A percentile compares a stretch with the other conserved stretches of the same genome.
Conservation (phyloP, 2,113 vertebrate species). For the Grantiella picta region DNA sequence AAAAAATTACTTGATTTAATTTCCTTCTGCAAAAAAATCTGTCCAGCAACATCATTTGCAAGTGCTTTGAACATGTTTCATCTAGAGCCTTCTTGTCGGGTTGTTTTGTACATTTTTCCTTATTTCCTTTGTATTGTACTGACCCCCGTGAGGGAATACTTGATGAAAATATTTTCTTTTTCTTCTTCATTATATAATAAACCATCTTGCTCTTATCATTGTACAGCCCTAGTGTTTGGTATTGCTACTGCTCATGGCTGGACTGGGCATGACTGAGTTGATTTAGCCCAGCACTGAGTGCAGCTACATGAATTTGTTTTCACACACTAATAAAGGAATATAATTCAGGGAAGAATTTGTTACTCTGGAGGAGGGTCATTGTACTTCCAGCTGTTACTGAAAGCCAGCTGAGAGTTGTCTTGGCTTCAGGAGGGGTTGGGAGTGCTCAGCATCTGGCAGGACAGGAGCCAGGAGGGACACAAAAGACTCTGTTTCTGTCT, state of each 20-base stretch:
- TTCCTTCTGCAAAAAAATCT: slow-evolving; percentile 38
- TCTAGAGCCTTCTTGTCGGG: slow-evolving; percentile 47
- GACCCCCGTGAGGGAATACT: slow-evolving; percentile 23
- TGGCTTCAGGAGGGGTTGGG: background rate
- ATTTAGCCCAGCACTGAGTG: background rate
- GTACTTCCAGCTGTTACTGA: background rate
- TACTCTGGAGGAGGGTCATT: background rate
- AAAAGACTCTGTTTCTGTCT: background rate
- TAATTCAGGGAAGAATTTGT: background rate
- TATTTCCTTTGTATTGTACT: slow-evolving; percentile 51
- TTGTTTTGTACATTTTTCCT: slow-evolving; percentile 55
- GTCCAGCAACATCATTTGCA: slow-evolving; percentile 34
- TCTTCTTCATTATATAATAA: slow-evolving; percentile 46
- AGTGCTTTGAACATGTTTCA: slow-evolving; percentile 28
- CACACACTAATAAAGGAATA: background rate
- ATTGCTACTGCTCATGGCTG: background rate
- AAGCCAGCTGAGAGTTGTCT: background rate
- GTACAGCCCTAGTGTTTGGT: background rate
- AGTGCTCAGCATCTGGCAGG: background rate
- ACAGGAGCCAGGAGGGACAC: background rate
- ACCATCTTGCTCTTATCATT: slow-evolving; percentile 51
- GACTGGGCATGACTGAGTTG: background rate
- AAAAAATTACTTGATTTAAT: background rate
- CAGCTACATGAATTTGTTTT: background rate
- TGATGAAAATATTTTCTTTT: slow-evolving; percentile 6